These are phyloP conservation scores for Rachycentron canadum DNA, from an alignment of 2,797 vertebrate species.

Conservation along the genomic window DNA sequence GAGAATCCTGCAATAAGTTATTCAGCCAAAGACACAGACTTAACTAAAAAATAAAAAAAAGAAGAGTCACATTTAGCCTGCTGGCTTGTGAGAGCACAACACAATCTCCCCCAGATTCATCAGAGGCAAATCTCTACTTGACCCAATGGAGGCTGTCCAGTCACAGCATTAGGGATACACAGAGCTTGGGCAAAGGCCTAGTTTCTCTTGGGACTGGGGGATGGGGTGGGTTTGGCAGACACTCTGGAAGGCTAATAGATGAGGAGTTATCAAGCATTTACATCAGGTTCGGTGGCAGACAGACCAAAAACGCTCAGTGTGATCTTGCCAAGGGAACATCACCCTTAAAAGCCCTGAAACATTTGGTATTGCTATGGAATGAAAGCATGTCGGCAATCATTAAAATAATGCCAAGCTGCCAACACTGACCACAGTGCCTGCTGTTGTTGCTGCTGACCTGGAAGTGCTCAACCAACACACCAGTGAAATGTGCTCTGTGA, in stretches of 20 bases:
- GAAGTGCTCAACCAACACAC: constrained; percentile 10
- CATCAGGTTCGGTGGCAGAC: constrained; percentile 30
- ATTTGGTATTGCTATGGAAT: constrained; percentile 22
- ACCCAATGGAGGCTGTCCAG: constrained; percentile 80
- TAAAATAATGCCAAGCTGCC: constrained; percentile 17
- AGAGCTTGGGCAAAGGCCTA: constrained; percentile 74
- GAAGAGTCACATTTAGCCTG: constrained; percentile 61
- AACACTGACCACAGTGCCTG: neutral
- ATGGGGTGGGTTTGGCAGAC: constrained; percentile 45
- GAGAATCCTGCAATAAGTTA: constrained; percentile 10
- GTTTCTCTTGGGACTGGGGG: constrained; percentile 66
- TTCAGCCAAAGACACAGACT: constrained; percentile 36
- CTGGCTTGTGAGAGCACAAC: constrained; percentile 50
- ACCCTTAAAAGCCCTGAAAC: constrained; percentile 13
- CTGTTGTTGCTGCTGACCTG: constrained; percentile 7
- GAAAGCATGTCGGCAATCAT: constrained; percentile 29
- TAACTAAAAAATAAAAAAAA: constrained; percentile 50
- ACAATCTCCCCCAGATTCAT: constrained; percentile 76
- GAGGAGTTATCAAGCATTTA: constrained; percentile 64
- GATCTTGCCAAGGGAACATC: constrained; percentile 22
- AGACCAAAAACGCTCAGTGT: constrained; percentile 21
- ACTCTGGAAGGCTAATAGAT: constrained; percentile 45
- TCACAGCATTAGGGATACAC: constrained; percentile 73
- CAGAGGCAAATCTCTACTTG: constrained; percentile 80
- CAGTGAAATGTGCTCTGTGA: constrained; percentile 16